These are phyloP conservation scores for Crotalus horridus DNA, from an alignment of 2,113 vertebrate species.

Conservation along the genomic window DNA sequence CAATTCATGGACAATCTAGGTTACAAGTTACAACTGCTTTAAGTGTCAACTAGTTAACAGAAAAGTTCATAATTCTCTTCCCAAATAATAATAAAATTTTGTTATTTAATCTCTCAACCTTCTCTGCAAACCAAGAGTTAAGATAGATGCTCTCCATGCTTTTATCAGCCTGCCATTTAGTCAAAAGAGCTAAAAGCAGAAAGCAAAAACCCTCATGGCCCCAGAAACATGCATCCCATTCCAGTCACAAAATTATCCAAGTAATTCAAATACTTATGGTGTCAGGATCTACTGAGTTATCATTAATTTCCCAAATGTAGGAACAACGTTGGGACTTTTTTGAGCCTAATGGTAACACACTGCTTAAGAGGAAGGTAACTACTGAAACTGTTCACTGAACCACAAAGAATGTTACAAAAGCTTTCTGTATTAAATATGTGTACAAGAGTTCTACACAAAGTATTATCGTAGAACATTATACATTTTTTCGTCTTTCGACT, in stretches of 20 bases:
- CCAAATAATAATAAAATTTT: not conserved
- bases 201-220: not conserved
- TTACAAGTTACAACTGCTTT: not conserved
- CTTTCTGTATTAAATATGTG: not conserved
- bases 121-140: too few species aligned
- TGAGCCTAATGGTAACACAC: not conserved
- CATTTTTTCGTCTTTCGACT: not conserved
- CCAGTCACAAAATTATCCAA: not conserved
- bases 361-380: not conserved
- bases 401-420: not conserved
- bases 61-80: not conserved
- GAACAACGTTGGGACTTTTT: not conserved
- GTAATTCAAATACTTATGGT: not conserved
- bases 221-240: not conserved
- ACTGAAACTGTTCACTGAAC: not conserved
- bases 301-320: not conserved
- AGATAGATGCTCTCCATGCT: too few species aligned
- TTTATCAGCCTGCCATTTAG: too few species aligned
- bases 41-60: not conserved
- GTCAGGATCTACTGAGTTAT: not conserved
- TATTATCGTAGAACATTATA: not conserved
- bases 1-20: not conserved
- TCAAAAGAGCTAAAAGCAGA: too few species aligned
- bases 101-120: too few species aligned
- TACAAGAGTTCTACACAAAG: not conserved